A percentile compares a stretch with the other conserved stretches of the same genome.
These are phyloP conservation scores for Crepidodera aurea DNA, from an alignment of 2,888 invertebrate species.

Conservation along the genomic window DNA sequence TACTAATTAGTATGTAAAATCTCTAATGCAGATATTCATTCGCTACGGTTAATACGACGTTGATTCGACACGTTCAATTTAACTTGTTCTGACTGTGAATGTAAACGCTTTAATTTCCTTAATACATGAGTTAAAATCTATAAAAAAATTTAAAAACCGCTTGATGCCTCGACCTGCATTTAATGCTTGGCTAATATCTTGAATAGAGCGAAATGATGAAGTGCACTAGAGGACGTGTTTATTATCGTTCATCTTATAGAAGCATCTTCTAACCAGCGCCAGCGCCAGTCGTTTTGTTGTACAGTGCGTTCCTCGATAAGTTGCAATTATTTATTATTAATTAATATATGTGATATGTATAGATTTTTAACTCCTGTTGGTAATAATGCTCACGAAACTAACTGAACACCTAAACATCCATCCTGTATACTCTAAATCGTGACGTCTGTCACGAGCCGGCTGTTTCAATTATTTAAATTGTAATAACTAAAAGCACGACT, in stretches of 20 bases:
- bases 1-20: too few species aligned
- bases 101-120: background rate
- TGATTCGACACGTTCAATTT: background rate
- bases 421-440: background rate
- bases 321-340: too few species aligned
- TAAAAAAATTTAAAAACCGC: background rate
- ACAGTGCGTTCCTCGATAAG: too few species aligned
- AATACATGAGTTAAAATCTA: background rate
- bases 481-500: background rate
- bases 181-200: conserved; percentile 7
- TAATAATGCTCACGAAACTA: too few species aligned
- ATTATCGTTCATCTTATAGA: conserved; percentile 3
- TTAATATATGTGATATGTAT: too few species aligned
- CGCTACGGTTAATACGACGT: background rate
- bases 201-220: background rate
- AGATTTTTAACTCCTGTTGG: too few species aligned
- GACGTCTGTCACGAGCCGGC: background rate
- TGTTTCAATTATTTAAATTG: background rate
- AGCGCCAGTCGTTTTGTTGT: background rate
- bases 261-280: background rate
- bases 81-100: background rate
- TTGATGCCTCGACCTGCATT: conserved; percentile 1
- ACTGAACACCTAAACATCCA: too few species aligned
- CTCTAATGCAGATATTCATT: too few species aligned
- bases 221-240: conserved; percentile 5